phyloP scores from a whole-genome alignment of 2,797 vertebrate genomes.

The Gadopsis marmoratus region DNA sequence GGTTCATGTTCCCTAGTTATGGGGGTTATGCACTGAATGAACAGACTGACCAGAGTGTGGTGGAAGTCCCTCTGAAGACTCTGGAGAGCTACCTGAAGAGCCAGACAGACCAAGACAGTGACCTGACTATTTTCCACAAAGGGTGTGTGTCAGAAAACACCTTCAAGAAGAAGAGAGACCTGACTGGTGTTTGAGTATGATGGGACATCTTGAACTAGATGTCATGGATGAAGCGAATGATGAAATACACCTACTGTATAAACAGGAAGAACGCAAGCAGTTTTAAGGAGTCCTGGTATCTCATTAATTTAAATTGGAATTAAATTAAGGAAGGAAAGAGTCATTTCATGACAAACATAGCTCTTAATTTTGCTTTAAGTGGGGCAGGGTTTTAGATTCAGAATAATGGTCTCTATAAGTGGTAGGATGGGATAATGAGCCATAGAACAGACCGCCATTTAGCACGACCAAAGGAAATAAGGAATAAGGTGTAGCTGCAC shows the following conservation, averaged over 20 bases:
- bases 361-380: background rate
- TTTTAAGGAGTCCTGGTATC: background rate
- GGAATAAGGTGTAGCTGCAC: background rate
- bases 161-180: conserved; percentile 59
- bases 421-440: background rate
- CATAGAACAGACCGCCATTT: background rate
- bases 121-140: conserved; percentile 77
- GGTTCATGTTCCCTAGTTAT: conserved; percentile 82
- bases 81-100: conserved; percentile 79
- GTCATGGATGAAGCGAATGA: background rate
- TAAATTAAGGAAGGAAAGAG: too few relatives aligned
- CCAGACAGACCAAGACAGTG: conserved; percentile 61
- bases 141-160: conserved; percentile 76
- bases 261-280: background rate
- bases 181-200: conserved; percentile 20
- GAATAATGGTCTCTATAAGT: background rate
- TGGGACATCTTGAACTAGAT: conserved; percentile 3
- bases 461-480: background rate
- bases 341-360: background rate
- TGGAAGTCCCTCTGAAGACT: conserved; percentile 79
- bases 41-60: conserved; percentile 62
- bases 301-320: background rate
- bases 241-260: background rate
- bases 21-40: conserved; percentile 80
- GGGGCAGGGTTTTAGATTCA: background rate